These are phyloP conservation scores for Diorhabda sublineata DNA, from an alignment of 1,140 invertebrate genomes.

Conservation along the genomic window DNA sequence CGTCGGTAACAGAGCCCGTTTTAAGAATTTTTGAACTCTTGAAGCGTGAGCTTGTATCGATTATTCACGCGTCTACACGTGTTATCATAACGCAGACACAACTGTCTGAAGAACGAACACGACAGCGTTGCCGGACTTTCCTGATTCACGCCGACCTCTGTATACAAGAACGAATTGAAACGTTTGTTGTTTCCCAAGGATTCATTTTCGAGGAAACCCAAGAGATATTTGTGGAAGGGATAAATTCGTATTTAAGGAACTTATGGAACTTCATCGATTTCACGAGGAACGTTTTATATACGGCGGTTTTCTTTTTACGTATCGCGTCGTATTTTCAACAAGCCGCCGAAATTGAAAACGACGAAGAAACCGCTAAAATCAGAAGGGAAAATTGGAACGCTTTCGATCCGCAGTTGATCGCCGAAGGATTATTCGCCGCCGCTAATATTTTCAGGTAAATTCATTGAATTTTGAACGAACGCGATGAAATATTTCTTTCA, in stretches of 20 bases:
- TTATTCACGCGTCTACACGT: too few species aligned
- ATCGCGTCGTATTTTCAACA: constrained; percentile 75
- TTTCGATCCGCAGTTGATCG: constrained; percentile 91
- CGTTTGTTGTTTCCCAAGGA: constrained; percentile 50
- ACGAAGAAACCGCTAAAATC: constrained; percentile 65
- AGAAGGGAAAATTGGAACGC: constrained; percentile 84
- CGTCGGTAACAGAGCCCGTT: too few species aligned
- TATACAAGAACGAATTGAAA: too few species aligned
- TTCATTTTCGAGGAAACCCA: constrained; percentile 90
- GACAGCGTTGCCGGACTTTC: too few species aligned
- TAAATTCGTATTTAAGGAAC: constrained; percentile 79
- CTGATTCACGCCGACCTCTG: too few species aligned
- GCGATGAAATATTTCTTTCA: neutral
- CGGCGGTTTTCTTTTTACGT: constrained; percentile 71
- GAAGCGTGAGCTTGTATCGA: too few species aligned
- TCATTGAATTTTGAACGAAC: neutral
- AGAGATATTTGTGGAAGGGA: constrained; percentile 81
- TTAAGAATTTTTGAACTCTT: too few species aligned
- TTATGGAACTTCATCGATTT: constrained; percentile 98
- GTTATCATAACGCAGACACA: too few species aligned
- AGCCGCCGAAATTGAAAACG: constrained; percentile 57
- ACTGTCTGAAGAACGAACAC: too few species aligned
- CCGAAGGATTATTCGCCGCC: constrained; percentile 90
- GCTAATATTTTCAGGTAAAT: constrained; percentile 83
- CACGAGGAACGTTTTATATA: constrained; percentile 80